Percentiles rank a stretch among this genome's conserved stretches.
phyloP scores from a whole-genome alignment of 2,797 vertebrate species.

The Propithecus deckenii region DNA sequence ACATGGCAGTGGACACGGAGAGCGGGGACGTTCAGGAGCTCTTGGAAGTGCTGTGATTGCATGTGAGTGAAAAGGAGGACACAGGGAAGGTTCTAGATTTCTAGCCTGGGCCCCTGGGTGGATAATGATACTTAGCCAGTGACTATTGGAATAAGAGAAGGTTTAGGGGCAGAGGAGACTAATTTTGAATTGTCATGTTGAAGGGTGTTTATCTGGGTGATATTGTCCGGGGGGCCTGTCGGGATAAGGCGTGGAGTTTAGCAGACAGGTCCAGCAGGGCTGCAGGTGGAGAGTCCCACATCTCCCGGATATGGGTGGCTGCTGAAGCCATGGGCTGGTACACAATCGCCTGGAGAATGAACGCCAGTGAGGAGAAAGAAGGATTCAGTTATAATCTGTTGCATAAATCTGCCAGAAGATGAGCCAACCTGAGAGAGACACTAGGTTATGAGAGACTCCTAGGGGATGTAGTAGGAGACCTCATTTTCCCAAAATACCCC shows the following conservation, averaged over 20 bases:
- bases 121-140: neutral
- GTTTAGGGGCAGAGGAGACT: neutral
- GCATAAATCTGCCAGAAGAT: neutral
- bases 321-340: neutral
- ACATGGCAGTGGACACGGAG: accelerated
- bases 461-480: accelerated
- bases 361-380: neutral
- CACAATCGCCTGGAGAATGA: neutral
- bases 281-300: neutral
- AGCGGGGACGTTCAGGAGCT: neutral
- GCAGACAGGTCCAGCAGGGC: too few species aligned
- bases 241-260: neutral
- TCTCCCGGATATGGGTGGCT: too few species aligned
- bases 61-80: neutral
- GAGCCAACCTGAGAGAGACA: neutral
- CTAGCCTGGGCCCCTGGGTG: neutral
- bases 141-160: neutral
- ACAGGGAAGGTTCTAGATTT: neutral
- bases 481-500: neutral
- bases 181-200: neutral
- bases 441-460: neutral
- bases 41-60: neutral
- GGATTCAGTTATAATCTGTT: neutral
- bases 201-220: neutral
- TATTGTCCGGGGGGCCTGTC: neutral